Base-by-base conservation (phyloP, 2,113 vertebrate genomes). In the Arenaria interpres region DNA sequence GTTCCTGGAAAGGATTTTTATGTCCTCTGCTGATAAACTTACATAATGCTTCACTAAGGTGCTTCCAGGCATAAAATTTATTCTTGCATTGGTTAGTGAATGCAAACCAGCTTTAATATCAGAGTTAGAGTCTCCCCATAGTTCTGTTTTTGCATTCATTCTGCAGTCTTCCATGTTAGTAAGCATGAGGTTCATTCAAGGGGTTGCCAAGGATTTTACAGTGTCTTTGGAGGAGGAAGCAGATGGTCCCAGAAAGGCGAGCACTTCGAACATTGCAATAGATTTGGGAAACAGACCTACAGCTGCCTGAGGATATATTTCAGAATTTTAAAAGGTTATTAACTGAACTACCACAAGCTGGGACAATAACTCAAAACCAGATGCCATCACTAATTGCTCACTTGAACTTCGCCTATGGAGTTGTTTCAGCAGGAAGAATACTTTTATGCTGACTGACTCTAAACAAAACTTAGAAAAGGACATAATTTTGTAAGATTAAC, bases 321-420 rank as follows among this genome's bases (percentile, higher is more conserved):
- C 46, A 77, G 85, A 89, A 95, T 96, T 97, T 88, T 77, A 81
- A 87, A 96, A 97, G 76, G 74, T 97, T 97, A 90, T 97, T 97
- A 97, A 90, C 80, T 68, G 82, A 96, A 95, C 85, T 87, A 96
- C 95, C 92, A 95, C 94, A 97, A 94, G 83, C 90, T 90, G 82
- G 84, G 89, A 95, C 93, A 90, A 93, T 90, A 97, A 94, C 84
- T 96, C 79, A 97, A 94, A 96, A 94, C 24, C 93, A 97, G 96
- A 97, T 91, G 96, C 76, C 91, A 95, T 95, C 90, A 79, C 87
- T 97, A 94, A 97, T 97, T 97, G 92, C 89, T 97, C 93, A 81
- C 91, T 97, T 95, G 96, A 97, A 97, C 96, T 97, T 97, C 96
- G 90, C 68, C 91, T 94, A 87, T 93, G 89, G 93, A 92, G 74